These are phyloP conservation scores for Emydocephalus ijimae DNA, from an alignment of 2,113 vertebrate species.

Conservation along the genomic window DNA sequence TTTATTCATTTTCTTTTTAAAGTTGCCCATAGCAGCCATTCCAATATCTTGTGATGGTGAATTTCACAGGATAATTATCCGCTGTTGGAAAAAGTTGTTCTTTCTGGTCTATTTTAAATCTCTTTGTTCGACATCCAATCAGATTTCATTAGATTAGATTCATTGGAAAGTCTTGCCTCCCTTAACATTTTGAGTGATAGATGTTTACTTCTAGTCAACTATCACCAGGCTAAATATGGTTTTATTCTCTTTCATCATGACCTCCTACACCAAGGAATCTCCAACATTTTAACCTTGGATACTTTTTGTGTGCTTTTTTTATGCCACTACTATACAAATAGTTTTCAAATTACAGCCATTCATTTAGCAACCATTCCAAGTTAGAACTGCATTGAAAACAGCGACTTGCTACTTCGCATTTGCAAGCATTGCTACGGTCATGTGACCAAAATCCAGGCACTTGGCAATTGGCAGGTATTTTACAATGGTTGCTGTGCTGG, in stretches of 20 bases:
- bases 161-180: neutral
- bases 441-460: too few species aligned
- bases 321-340: neutral
- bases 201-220: neutral
- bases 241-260: neutral
- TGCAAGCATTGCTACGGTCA: too few species aligned
- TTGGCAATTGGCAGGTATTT: too few species aligned
- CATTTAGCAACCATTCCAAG: too few species aligned
- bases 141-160: neutral
- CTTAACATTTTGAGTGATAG: neutral
- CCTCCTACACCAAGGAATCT: neutral
- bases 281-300: neutral
- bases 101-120: neutral
- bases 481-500: too few species aligned
- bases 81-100: neutral
- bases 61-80: neutral
- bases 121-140: neutral
- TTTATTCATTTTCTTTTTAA: neutral
- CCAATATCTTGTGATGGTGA: neutral
- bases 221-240: neutral
- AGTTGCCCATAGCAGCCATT: neutral
- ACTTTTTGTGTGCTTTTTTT: neutral
- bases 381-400: too few species aligned
- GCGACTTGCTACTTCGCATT: too few species aligned
- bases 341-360: too few species aligned